phyloP scores from a whole-genome alignment of 1,140 invertebrate species.

The Lasioglossum baleicum region DNA sequence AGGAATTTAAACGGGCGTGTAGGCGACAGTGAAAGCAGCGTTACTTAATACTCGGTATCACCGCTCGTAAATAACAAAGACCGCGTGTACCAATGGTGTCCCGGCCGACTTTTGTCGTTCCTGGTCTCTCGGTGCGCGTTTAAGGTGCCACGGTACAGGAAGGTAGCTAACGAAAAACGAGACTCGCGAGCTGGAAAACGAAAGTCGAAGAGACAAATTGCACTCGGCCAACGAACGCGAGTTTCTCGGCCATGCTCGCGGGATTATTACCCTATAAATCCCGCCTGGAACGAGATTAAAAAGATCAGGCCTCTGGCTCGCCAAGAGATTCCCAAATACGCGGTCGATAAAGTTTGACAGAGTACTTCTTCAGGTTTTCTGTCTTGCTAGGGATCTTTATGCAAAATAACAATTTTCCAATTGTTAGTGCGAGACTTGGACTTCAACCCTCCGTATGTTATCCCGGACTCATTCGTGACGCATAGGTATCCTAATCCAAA shows the following conservation, averaged over 20 bases:
- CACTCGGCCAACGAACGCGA: slow-evolving; percentile 9
- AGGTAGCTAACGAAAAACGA: slow-evolving; percentile 23
- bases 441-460: too few relatives aligned
- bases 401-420: too few relatives aligned
- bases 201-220: slow-evolving; percentile 37
- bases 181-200: slow-evolving; percentile 28
- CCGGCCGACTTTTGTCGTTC: slow-evolving; percentile 56
- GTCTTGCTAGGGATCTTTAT: too few relatives aligned
- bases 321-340: too few relatives aligned
- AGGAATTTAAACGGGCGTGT: slow-evolving; percentile 68
- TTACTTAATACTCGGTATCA: slow-evolving; percentile 71
- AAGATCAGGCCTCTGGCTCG: not conserved
- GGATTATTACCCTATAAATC: not conserved
- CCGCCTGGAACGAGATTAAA: not conserved
- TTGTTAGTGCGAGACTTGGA: too few relatives aligned
- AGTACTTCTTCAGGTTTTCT: too few relatives aligned
- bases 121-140: slow-evolving; percentile 1
- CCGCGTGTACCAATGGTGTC: slow-evolving; percentile 45
- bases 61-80: slow-evolving; percentile 63
- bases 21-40: slow-evolving; percentile 73
- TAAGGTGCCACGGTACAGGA: slow-evolving; percentile 17
- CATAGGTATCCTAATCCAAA: too few relatives aligned
- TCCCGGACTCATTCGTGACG: too few relatives aligned
- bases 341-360: too few relatives aligned
- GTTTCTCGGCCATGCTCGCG: not conserved